Conservation (phyloP, 2,113 vertebrate species). For the Neopipo cinnamomea region DNA sequence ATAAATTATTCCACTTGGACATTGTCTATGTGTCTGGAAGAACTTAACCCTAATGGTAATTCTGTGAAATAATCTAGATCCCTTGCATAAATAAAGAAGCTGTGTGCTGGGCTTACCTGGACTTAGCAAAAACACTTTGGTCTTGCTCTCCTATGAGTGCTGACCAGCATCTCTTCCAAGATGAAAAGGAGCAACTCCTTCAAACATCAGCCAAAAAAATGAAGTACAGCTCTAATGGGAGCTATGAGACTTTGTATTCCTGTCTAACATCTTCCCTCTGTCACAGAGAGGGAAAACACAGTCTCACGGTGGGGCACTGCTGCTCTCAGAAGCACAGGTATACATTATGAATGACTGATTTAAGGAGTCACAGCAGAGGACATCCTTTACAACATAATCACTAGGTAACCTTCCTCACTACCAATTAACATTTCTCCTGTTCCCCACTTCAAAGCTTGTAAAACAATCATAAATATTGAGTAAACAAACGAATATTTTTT, state of each 20-base stretch:
- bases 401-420: neutral
- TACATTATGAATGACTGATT: neutral
- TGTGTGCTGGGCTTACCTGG: neutral
- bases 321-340: neutral
- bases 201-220: neutral
- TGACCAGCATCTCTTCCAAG: neutral
- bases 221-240: neutral
- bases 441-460: neutral
- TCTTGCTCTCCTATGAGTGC: neutral
- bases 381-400: neutral
- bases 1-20: neutral
- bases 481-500: neutral
- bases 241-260: neutral
- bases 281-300: neutral
- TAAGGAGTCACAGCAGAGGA: slow-evolving; percentile 2
- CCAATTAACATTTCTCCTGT: neutral
- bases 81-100: neutral
- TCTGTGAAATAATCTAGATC: neutral
- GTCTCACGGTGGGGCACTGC: neutral
- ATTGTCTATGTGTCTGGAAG: neutral
- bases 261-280: neutral
- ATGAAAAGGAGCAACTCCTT: neutral
- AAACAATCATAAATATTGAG: neutral
- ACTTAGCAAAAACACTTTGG: neutral
- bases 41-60: neutral